These are phyloP conservation scores for Microchirus variegatus DNA, from an alignment of 2,797 vertebrate species.

Conservation along the genomic window DNA sequence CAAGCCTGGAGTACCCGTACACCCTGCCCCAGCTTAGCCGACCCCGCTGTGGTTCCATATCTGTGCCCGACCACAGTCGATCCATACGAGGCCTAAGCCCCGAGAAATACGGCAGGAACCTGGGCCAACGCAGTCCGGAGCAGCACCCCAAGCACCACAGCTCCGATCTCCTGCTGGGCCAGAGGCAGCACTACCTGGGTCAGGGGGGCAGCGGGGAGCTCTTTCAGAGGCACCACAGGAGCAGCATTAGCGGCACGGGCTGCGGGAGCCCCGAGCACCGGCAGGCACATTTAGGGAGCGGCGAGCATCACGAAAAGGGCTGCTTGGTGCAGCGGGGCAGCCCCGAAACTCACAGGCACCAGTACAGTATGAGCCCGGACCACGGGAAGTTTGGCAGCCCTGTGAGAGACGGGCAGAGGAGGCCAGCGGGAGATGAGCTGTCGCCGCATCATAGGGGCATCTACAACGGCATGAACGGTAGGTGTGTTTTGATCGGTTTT, in stretches of 20 bases:
- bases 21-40: conserved; percentile 82
- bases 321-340: conserved; percentile 84
- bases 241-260: conserved; percentile 75
- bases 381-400: conserved; percentile 89
- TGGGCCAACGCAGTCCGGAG: conserved; percentile 88
- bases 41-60: conserved; percentile 84
- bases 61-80: conserved; percentile 87
- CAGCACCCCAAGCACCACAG: conserved; percentile 77
- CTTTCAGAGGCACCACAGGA: conserved; percentile 90
- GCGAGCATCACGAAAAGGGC: conserved; percentile 90
- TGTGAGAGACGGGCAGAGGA: conserved; percentile 89
- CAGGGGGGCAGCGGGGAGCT: conserved; percentile 87
- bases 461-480: conserved; percentile 98
- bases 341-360: conserved; percentile 92
- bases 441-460: conserved; percentile 93
- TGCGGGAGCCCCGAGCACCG: conserved; percentile 90
- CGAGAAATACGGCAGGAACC: conserved; percentile 85
- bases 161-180: conserved; percentile 75
- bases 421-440: conserved; percentile 88
- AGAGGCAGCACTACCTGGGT: conserved; percentile 77
- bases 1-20: conserved; percentile 91
- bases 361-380: conserved; percentile 89
- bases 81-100: conserved; percentile 90
- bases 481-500: conserved; percentile 50
- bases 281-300: conserved; percentile 83